Base-by-base conservation (phyloP, 2,797 vertebrate species). In the Vireo griseus region DNA sequence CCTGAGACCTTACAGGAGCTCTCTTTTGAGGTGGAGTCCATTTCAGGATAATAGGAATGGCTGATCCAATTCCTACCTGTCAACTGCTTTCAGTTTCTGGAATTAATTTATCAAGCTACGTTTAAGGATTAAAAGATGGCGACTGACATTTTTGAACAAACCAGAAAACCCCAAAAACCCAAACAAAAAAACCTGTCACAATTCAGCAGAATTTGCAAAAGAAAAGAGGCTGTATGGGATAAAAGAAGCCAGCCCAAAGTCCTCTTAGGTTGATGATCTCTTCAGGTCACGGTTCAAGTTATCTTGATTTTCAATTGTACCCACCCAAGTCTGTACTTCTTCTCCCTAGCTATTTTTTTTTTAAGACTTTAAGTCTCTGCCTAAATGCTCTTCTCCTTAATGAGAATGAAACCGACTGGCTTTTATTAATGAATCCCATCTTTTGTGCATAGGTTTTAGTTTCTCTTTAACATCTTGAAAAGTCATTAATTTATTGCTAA, bases 271-370 rank as follows among this genome's bases (percentile, higher is more conserved):
- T 97, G 95, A 97, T 83, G 54, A 94, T 97, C 95, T 97, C 92
- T 97, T 95, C 92, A 97, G 94, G 97, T 97, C 95, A 97, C 78
- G 94, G 94, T 96, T 97, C 96, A 97, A 97, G 96, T 96, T 92
- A 92, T 95, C 90, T 97, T 97, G 95, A 96, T 97, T 97, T 97
- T 90, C 91, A 96, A 75, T 97, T 97, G 94, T 96, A 95, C 77
- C 83, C 91, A 89, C 84, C 82, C 93, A 86, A 89, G 92, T 92
- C 35, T 17, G 50, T 90, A 83, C 81, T 93, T 78, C 85, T 89
- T 91, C 81, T 93, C 92, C 82, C 90, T 44, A 66, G 79, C 82
- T 92, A 90, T 88, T 94, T 97, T 97, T 35, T 91, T 94, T 91
- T 28, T 16, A 96, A 95, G 88, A 89, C 75, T 97, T 97, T 95